Conservation (phyloP, 2,888 invertebrate species). For the Cerastoderma edule region DNA sequence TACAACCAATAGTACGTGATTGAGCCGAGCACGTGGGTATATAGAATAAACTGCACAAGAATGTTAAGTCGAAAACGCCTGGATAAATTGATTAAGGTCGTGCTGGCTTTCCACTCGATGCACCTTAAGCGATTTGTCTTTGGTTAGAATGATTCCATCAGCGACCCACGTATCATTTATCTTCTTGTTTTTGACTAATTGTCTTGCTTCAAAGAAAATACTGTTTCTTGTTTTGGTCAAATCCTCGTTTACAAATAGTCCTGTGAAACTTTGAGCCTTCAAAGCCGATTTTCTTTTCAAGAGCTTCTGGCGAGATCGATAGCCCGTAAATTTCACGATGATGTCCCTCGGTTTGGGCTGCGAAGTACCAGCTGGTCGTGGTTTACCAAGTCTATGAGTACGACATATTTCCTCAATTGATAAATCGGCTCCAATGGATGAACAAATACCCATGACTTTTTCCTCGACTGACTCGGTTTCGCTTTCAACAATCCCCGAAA, state of each 20-base stretch:
- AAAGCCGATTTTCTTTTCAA: neutral
- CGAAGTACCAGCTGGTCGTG: neutral
- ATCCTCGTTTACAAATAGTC: conserved; percentile 26
- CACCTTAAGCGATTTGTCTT: conserved; percentile 1
- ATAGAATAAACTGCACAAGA: too few relatives aligned
- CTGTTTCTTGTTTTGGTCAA: conserved; percentile 12
- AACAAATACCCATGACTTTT: neutral
- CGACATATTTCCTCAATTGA: conserved; percentile 1
- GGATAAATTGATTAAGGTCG: too few relatives aligned
- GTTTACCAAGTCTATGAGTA: conserved; percentile 22
- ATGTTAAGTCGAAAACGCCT: too few relatives aligned
- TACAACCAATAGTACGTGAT: too few relatives aligned
- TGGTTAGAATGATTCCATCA: conserved; percentile 20
- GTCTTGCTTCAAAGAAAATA: conserved; percentile 11
- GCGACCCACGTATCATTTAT: conserved; percentile 13
- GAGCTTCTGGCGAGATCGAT: conserved; percentile 14
- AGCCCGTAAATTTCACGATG: conserved; percentile 19
- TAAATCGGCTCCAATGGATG: conserved; percentile 3
- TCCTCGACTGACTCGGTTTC: neutral
- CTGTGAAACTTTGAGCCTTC: neutral
- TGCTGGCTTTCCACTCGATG: conserved; percentile 12
- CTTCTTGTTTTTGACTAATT: conserved; percentile 12
- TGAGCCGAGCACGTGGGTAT: too few relatives aligned
- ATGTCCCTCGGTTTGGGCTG: conserved; percentile 14
- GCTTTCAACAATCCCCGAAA: neutral